Evolutionary conservation across 1,140 invertebrate species (phyloP).

Genomic region (Zaprionus gabonicus): DNA sequence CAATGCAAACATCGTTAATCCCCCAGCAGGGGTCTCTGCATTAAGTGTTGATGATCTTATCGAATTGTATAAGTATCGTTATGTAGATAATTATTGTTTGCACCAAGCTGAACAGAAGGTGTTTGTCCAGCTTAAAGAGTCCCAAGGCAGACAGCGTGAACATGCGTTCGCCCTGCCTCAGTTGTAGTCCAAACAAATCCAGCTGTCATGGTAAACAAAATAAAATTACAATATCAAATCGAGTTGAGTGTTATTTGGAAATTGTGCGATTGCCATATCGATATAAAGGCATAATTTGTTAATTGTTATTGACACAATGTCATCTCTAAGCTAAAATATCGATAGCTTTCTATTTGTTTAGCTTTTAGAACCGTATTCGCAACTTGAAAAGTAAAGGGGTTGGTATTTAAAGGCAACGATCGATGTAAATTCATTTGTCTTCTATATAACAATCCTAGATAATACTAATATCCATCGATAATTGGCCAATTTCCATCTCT

Average conservation of each 20-base stretch:
- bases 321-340: background rate
- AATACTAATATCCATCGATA: too few relatives aligned
- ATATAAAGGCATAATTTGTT: too few relatives aligned
- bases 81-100: slow-evolving; percentile 56
- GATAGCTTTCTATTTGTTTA: background rate
- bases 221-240: background rate
- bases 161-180: slow-evolving; percentile 50
- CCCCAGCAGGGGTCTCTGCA: background rate
- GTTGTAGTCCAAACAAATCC: slow-evolving; percentile 53
- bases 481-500: too few relatives aligned
- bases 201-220: slow-evolving; percentile 30
- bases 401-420: too few relatives aligned
- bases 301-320: too few relatives aligned
- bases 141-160: slow-evolving; percentile 54
- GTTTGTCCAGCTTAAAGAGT: slow-evolving; percentile 65
- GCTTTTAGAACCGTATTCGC: background rate
- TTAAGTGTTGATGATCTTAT: slow-evolving; percentile 68
- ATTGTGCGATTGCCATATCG: too few relatives aligned
- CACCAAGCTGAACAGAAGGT: slow-evolving; percentile 53
- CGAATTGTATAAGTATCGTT: slow-evolving; percentile 74
- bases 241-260: too few relatives aligned
- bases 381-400: background rate
- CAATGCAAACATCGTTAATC: slow-evolving; percentile 38
- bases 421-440: too few relatives aligned
- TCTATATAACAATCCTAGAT: too few relatives aligned